phyloP scores from a whole-genome alignment of 1,140 invertebrate species.

The Coenobita brevimanus region DNA sequence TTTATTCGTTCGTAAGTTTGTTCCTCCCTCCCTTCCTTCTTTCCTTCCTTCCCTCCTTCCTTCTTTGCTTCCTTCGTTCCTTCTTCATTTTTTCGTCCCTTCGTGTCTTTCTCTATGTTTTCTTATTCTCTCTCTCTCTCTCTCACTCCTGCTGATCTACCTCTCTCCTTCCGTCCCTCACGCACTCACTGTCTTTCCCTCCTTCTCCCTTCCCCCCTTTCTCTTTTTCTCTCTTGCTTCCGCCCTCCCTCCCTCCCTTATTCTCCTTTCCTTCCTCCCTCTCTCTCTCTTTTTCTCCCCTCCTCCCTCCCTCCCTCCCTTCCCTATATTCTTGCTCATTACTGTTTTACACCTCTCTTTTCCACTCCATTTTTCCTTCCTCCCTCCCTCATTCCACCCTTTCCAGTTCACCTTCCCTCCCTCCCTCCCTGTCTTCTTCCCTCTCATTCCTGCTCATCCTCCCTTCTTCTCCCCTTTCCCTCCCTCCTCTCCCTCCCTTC shows the following conservation, averaged over 20 bases:
- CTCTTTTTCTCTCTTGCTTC: neutral
- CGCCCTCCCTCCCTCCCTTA: neutral
- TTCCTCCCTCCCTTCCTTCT: neutral
- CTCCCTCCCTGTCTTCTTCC: too few relatives aligned
- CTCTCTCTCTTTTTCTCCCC: neutral
- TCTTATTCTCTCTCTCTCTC: neutral
- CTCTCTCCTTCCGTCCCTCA: neutral
- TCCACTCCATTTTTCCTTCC: neutral
- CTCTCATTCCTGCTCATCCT: too few relatives aligned
- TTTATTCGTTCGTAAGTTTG: too few relatives aligned
- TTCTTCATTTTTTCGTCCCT: neutral
- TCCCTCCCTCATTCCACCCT: too few relatives aligned
- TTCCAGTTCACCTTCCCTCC: too few relatives aligned
- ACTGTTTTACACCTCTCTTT: neutral
- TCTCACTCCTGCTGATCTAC: neutral
- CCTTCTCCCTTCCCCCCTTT: neutral
- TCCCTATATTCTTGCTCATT: neutral
- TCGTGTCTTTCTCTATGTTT: neutral
- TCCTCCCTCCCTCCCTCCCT: slow-evolving; percentile 4
- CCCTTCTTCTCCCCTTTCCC: too few relatives aligned
- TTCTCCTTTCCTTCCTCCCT: neutral
- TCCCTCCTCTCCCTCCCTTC: too few relatives aligned
- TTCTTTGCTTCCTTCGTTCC: neutral
- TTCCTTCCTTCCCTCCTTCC: neutral
- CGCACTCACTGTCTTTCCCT: neutral